Evolutionary conservation across 2,797 vertebrate species (phyloP).

Genomic region (Typhlichthys subterraneus): DNA sequence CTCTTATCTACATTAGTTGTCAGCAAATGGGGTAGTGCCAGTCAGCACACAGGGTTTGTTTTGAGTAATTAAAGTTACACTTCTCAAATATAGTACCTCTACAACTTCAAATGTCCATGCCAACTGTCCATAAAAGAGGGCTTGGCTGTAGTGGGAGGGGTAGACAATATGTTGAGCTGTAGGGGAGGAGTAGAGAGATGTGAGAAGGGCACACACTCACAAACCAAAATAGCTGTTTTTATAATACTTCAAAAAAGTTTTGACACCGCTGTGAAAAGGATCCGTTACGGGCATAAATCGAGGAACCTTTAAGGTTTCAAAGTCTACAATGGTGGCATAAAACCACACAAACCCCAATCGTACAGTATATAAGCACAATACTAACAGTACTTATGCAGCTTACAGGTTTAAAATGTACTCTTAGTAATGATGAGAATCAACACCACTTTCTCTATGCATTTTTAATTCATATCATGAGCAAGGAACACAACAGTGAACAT

Average conservation of each 20-base stretch:
- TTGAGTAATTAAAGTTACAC: not conserved
- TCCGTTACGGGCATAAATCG: too few relatives aligned
- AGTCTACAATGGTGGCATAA: not conserved
- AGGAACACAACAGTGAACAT: constrained; percentile 16
- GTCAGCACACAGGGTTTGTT: constrained; percentile 7
- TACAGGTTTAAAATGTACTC: constrained; percentile 52
- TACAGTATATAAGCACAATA: constrained; percentile 57
- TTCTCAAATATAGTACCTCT: not conserved
- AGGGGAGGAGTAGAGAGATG: too few relatives aligned
- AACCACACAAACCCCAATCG: constrained; percentile 11
- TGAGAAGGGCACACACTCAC: too few relatives aligned
- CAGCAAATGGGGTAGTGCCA: not conserved
- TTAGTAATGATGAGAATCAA: constrained; percentile 59
- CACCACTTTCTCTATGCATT: constrained; percentile 61
- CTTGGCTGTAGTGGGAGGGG: not conserved
- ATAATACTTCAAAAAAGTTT: too few relatives aligned
- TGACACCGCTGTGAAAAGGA: too few relatives aligned
- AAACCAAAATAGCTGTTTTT: too few relatives aligned
- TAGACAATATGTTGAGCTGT: not conserved
- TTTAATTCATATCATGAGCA: constrained; percentile 35
- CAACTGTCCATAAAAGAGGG: not conserved
- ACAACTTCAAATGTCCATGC: not conserved
- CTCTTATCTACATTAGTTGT: constrained; percentile 10
- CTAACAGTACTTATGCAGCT: constrained; percentile 48
- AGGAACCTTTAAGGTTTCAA: not conserved